Evolutionary conservation across 2,797 vertebrate genomes (phyloP), one percentile per base, ranked within the genome.

Genomic region (Gymnoscopelus microlampas): DNA sequence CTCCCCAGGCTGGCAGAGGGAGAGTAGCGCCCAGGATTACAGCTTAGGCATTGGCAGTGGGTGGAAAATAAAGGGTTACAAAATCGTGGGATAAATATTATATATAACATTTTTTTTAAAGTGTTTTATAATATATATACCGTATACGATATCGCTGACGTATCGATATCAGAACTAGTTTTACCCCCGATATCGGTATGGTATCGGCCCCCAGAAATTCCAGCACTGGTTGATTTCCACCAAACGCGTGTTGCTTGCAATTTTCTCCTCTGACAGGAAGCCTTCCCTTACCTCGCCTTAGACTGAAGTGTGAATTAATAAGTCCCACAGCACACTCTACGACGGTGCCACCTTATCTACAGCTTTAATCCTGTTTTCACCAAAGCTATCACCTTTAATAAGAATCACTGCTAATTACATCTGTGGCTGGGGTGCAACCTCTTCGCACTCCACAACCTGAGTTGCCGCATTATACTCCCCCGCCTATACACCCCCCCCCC

Each of bases 371-470:
- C 74, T 84, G 76, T 86, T 86, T 88, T 87, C 84, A 84, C 79
- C 62, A 53, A 48, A 66, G 69, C 77, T 86, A 72, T 85, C 87
- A 87, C 84, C 86, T 84, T 85, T 73, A 84, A 91, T 85, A 90
- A 88, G 86, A 87, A 70, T 76, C 69, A 78, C 73, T 91, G 79
- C 85, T 87, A 87, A 90, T 87, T 79, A 85, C 81, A 79, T 88
- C 75, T 86, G 80, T 76, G 74, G 65, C 78, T 69, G 65, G 70
- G 82, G 89, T 90, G 89, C 76, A 85, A 88, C 78, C 84, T 19
- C 90, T 88, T 84, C 84, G 78, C 85, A 71, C 84, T 64, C 71
- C 76, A 58, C 19, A 59, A 35, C 63, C 0, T 44, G 32, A 11
- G 60, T 53, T 64, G 58, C 70, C 68, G 76, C 63, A 75, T 19